Base-by-base conservation (phyloP, 1,140 invertebrate species). In the Leptonema lineaticorne region DNA sequence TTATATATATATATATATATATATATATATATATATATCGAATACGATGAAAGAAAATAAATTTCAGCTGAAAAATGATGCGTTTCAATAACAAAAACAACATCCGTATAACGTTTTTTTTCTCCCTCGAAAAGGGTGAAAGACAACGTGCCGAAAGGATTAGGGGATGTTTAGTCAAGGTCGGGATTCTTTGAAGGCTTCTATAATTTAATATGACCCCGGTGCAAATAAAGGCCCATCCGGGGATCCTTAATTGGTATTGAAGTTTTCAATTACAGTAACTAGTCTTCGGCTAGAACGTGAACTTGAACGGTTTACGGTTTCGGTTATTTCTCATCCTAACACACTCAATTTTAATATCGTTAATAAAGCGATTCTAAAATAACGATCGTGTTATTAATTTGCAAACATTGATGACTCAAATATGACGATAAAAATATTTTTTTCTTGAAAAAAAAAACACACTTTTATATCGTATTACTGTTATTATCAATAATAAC, bases 251-350 rank as follows among this genome's bases (percentile, higher is more conserved):
- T 53, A 53, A 53, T 53, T 53, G 50, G 50, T 53, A 53, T 53
- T 53, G 50, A 53, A 53, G 50, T 53, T 53, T 53, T 53, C 50
- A 53, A 53, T 53, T 53, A 53, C 50, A 53, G 50, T 53, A 53
- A 53, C 50, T 26, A 53, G 50, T 53, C 50, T 20, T 53, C 50
- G 11, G 50, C 20, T 20, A 24, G 22, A 22, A 53, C 50, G 50
- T 53, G 50, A 24, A 24, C 50, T 14, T 24, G n/a, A n/a, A n/a
- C 50, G 27, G 50, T 53, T 53, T 53, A 53, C 27, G 27, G 27
- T 53, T 53, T 53, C 20, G 20, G 50, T 20, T 53, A 41, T 14
- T 41, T 41, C 16, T 41, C 11, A 41, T 14, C 37, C 11, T 41
- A 41, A 41, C 16, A 41, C 16, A 41, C 11, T 41, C 11, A 41